Base-by-base conservation (phyloP, 2,113 vertebrate genomes). In the Equus przewalskii region DNA sequence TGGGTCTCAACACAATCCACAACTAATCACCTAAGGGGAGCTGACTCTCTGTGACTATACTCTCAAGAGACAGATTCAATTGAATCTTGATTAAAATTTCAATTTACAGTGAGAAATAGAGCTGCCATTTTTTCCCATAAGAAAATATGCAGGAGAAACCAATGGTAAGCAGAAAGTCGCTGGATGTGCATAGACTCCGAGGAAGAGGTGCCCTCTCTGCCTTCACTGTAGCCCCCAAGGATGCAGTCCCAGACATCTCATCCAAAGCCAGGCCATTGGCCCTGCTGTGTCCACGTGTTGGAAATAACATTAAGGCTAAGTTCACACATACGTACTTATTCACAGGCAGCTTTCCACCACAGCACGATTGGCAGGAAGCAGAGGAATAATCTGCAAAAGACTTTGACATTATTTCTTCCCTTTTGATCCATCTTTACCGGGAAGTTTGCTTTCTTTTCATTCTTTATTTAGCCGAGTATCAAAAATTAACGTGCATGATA, bases 201-300 rank as follows among this genome's bases (percentile, higher is more conserved):
- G 6, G 60, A 30, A 10, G 13, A 2, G 1, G 54, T 30, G 44
- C 69, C 78, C 26, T 11, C 46, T 89, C 46, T 46, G 78, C 22
- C 78, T 72, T 51, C 3, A 8, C 56, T 6, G 15, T 33, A 14
- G 88, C 30, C 2, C 0, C 62, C 1, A 0, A 60, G 24, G 18
- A 69, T 1, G 3, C 6, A 30, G 56, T 36, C 24, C 18, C 19
- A 51, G 16, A 41, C 62, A 6, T 7, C 62, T 56, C 46, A 26
- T 60, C 72, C 70, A 65, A 44, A 41, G 16, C 67, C 30, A 73
- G 49, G 2, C 10, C 7, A 4, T 1, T 5, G 60, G 88, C 33
- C 36, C 73, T 49, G 58, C 28, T 28, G 28, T 0, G 0, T 21
- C 62, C n/a, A 78, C 15, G 14, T 0, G 1, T 65, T 26, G 4